Evolutionary conservation across 1,140 invertebrate genomes (phyloP).

Genomic region (Thalassaphorura encarpata): DNA sequence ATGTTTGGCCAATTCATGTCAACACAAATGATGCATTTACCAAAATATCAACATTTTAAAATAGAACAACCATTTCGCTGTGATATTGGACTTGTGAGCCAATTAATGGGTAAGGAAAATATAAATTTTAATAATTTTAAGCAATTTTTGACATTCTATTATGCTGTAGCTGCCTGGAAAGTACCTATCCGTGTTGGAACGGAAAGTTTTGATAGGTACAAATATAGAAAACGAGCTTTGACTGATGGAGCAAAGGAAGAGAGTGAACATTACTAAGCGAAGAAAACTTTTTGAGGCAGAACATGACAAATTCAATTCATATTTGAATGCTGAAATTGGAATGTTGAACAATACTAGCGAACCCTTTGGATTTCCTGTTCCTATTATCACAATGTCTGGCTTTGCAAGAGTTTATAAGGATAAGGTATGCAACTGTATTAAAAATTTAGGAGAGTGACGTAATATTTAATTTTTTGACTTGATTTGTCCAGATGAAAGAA

Average conservation of each 20-base stretch:
- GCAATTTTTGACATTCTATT: constrained; percentile 28
- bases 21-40: constrained; percentile 65
- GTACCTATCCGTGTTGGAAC: constrained; percentile 78
- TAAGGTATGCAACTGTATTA: too few species aligned
- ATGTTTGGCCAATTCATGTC: constrained; percentile 71
- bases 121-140: constrained; percentile 1
- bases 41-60: constrained; percentile 79
- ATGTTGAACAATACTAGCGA: too few species aligned
- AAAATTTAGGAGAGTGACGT: too few species aligned
- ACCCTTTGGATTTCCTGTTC: too few species aligned
- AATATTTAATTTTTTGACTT: neutral
- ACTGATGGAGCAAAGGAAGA: neutral
- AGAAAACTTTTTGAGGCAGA: too few species aligned
- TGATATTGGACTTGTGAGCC: constrained; percentile 72
- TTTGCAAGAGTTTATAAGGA: constrained; percentile 1
- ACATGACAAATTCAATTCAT: too few species aligned
- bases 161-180: constrained; percentile 71
- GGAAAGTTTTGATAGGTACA: constrained; percentile 60
- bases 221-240: constrained; percentile 17
- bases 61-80: constrained; percentile 69
- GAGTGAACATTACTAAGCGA: neutral
- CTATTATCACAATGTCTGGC: constrained; percentile 4
- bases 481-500: constrained; percentile 1
- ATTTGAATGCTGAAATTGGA: neutral
- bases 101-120: constrained; percentile 70